Percentiles rank a stretch among this genome's conserved stretches.
These are phyloP conservation scores for Cantharis rufa DNA, from an alignment of 2,888 invertebrate genomes.

Conservation along the genomic window DNA sequence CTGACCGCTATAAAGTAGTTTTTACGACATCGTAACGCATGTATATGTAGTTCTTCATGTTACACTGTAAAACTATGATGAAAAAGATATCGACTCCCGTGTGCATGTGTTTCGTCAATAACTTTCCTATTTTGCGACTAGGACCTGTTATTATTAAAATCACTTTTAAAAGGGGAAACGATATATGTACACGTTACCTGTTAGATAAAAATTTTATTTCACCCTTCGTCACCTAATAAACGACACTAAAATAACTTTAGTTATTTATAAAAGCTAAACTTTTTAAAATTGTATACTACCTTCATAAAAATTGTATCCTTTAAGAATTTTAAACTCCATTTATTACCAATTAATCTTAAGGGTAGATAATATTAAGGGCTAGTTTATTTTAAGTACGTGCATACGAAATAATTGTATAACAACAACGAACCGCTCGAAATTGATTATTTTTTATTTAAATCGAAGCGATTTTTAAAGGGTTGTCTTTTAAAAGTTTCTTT, in stretches of 20 bases:
- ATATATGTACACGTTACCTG: background rate
- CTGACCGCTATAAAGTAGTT: conserved; percentile 51
- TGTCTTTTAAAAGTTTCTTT: background rate
- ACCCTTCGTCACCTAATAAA: background rate
- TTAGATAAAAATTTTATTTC: background rate
- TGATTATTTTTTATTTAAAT: background rate
- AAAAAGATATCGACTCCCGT: conserved; percentile 13
- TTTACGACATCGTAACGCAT: conserved; percentile 47
- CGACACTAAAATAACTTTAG: background rate
- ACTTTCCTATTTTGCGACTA: background rate
- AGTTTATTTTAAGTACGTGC: background rate
- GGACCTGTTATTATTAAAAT: background rate
- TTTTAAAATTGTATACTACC: background rate
- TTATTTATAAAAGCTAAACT: background rate
- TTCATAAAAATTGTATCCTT: background rate
- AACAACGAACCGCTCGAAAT: background rate
- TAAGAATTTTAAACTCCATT: background rate
- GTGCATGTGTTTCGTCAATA: conserved; percentile 12
- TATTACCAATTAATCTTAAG: background rate
- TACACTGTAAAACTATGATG: conserved; percentile 17
- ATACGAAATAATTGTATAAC: background rate
- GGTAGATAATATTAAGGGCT: background rate
- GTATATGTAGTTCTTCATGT: conserved; percentile 39
- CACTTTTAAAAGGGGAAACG: background rate
- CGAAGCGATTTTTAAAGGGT: background rate